These are phyloP conservation scores for Channa maculata DNA, from an alignment of 2,113 vertebrate species.

Conservation along the genomic window DNA sequence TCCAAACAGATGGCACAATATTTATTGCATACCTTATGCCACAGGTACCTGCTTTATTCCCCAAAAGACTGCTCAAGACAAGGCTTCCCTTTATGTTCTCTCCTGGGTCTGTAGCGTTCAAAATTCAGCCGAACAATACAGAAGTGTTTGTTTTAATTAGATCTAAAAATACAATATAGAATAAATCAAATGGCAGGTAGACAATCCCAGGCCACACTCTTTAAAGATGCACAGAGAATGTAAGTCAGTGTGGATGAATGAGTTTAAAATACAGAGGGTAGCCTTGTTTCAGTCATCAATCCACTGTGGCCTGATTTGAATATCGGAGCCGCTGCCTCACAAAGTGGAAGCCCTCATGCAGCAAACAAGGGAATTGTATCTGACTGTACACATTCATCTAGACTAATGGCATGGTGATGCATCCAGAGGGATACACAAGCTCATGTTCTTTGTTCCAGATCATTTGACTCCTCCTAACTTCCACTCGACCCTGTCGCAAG, in stretches of 20 bases:
- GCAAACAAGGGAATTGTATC: constrained; percentile 66
- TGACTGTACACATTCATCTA: constrained; percentile 75
- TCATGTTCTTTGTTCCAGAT: constrained; percentile 77
- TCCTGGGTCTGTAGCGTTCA: constrained; percentile 29
- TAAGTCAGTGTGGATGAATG: constrained; percentile 70
- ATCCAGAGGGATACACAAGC: constrained; percentile 64
- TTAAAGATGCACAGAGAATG: constrained; percentile 63
- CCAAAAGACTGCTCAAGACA: constrained; percentile 51
- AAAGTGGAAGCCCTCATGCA: constrained; percentile 69
- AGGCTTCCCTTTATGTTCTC: constrained; percentile 59
- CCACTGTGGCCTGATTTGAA: constrained; percentile 61
- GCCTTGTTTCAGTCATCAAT: constrained; percentile 65
- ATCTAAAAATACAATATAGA: constrained; percentile 64
- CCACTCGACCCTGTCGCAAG: constrained; percentile 57
- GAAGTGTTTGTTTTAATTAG: constrained; percentile 75
- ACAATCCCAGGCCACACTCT: constrained; percentile 60
- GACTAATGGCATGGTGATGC: constrained; percentile 71
- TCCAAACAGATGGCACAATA: constrained; percentile 77
- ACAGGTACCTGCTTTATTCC: constrained; percentile 63
- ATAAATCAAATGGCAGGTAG: constrained; percentile 74
- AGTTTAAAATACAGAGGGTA: constrained; percentile 59
- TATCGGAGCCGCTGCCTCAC: constrained; percentile 45
- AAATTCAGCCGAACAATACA: constrained; percentile 62
- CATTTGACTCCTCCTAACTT: constrained; percentile 70
- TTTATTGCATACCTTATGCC: constrained; percentile 77